Evolutionary conservation across 2,888 invertebrate species (phyloP), one percentile per base, ranked within the genome.

Genomic region (Vesta saturnalis): DNA sequence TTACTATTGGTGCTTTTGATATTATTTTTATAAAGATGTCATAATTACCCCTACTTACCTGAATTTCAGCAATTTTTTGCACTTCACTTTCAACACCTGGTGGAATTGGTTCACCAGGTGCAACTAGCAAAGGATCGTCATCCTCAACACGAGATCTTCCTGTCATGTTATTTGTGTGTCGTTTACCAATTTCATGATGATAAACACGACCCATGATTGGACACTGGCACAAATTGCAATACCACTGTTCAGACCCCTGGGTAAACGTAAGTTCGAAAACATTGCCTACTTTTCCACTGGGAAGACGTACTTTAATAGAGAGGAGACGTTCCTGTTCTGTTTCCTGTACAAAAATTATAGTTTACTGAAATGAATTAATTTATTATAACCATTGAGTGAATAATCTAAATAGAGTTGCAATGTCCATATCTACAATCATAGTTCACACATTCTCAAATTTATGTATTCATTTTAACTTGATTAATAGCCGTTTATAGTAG

Each of bases 21-120:
- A n/a, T n/a, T n/a, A n/a, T n/a, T n/a, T n/a, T n/a, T n/a, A n/a
- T n/a, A n/a, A n/a, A n/a, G n/a, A n/a, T n/a, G n/a, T n/a, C n/a
- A n/a, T n/a, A n/a, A n/a, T n/a, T n/a, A n/a, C n/a, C n/a, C 49
- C 3, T 10, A 60, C 67, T 49, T 77, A 82, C 83, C 75, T 84
- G 83, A 65, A 84, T 84, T 43, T 79, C 76, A 0, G 82, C 79
- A 22, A 78, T 74, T 23, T 80, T 78, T 39, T 83, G 84, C 8
- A 89, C 82, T 74, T 89, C 88, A 73, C 89, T 90, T 79, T 91
- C 91, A 83, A 90, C 89, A 0, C 91, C 91, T 0, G 91, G 91
- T 10, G 91, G 91, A 14, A 90, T 85, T 1, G 91, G 91, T 78
- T 92, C 91, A 2, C 91, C 91, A 1, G 90, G 88, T 2, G 87